These are phyloP conservation scores for Altica lythri DNA, from an alignment of 2,888 invertebrate genomes.

Conservation along the genomic window DNA sequence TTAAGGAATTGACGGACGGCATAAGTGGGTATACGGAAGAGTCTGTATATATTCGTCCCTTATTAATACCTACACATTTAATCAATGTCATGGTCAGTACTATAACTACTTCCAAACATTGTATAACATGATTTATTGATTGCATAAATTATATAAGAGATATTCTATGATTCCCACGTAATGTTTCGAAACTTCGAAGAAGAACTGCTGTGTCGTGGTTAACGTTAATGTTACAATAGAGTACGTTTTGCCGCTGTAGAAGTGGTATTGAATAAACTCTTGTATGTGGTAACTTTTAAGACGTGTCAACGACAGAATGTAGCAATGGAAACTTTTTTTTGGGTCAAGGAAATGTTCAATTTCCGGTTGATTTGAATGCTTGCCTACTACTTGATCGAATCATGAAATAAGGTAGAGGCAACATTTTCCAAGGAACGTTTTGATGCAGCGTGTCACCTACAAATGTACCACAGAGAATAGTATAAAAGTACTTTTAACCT, in stretches of 20 bases:
- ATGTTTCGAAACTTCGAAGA: constrained; percentile 26
- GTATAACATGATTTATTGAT: constrained; percentile 15
- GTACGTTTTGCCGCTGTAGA: background rate
- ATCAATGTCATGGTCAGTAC: background rate
- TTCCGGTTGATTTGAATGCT: constrained; percentile 35
- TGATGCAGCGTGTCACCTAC: too few relatives aligned
- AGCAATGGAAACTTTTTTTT: constrained; percentile 35
- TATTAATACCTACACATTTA: too few relatives aligned
- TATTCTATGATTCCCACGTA: constrained; percentile 24
- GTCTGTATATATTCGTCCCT: too few relatives aligned
- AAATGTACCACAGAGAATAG: too few relatives aligned
- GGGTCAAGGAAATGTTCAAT: constrained; percentile 38
- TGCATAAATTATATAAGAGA: constrained; percentile 24
- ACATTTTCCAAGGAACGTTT: too few relatives aligned
- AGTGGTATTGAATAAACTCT: constrained; percentile 1
- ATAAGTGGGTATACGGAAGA: too few relatives aligned
- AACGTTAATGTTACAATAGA: constrained; percentile 14
- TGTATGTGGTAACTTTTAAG: constrained; percentile 28
- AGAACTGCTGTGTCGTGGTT: constrained; percentile 13
- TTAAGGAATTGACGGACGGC: too few relatives aligned
- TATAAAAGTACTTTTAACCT: too few relatives aligned
- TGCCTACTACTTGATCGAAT: constrained; percentile 18
- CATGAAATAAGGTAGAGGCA: too few relatives aligned
- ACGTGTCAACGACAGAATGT: constrained; percentile 18
- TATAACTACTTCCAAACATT: too few relatives aligned